These are phyloP conservation scores for Tridacna gigas DNA, from an alignment of 2,888 invertebrate species.

Conservation along the genomic window DNA sequence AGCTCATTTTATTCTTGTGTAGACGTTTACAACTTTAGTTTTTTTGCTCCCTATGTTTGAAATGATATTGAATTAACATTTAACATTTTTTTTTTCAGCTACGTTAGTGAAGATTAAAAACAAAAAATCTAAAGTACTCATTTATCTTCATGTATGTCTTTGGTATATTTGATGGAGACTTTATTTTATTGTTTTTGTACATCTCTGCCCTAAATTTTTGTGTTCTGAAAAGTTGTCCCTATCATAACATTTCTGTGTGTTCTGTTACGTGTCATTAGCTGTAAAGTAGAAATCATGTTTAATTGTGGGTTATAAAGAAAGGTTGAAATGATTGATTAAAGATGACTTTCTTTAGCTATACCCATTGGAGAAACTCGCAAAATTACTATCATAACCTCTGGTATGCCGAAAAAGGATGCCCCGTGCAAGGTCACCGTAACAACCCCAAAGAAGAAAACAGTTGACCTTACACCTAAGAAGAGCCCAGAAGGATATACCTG, in stretches of 20 bases:
- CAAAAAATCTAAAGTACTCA: too few species aligned
- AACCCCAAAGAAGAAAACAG: constrained; percentile 84
- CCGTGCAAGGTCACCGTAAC: constrained; percentile 73
- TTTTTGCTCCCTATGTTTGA: not conserved
- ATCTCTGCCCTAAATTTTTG: not conserved
- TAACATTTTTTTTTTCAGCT: too few species aligned
- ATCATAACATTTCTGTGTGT: not conserved
- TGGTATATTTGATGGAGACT: constrained; percentile 24
- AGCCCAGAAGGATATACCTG: constrained; percentile 89
- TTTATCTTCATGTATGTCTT: constrained; percentile 12
- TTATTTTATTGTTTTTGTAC: constrained; percentile 20
- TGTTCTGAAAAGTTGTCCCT: not conserved
- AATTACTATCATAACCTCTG: constrained; percentile 53
- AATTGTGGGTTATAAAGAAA: not conserved
- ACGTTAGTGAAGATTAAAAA: too few species aligned
- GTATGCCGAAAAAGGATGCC: constrained; percentile 69
- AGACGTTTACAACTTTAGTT: not conserved
- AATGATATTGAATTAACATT: not conserved
- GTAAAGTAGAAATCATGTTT: not conserved
- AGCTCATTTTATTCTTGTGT: not conserved
- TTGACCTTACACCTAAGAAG: constrained; percentile 93
- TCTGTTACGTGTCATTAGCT: not conserved
- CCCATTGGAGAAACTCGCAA: constrained; percentile 61
- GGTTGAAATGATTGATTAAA: not conserved
- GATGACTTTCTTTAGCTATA: constrained; percentile 51